Percentiles rank a stretch among this genome's conserved stretches.
phyloP scores from a whole-genome alignment of 2,888 invertebrate genomes.

The Oscheius onirici region DNA sequence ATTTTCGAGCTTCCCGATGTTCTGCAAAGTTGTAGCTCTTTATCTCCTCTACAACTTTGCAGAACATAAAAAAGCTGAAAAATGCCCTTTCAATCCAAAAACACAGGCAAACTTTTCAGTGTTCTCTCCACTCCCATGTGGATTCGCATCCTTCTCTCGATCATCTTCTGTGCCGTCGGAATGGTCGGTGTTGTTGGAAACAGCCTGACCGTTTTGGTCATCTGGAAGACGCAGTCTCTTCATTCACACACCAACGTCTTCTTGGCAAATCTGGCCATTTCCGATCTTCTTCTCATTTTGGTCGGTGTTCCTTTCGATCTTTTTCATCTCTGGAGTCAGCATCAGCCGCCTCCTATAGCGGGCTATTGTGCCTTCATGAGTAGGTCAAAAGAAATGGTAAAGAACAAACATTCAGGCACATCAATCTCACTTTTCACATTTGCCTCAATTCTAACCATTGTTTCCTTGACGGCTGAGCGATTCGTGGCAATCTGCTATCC shows the following conservation, averaged over 20 bases:
- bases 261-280: constrained; percentile 65
- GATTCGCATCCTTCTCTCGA: constrained; percentile 53
- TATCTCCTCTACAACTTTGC: too few species aligned
- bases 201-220: constrained; percentile 60
- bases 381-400: constrained; percentile 32
- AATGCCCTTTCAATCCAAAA: too few species aligned
- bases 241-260: constrained; percentile 70
- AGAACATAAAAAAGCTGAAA: too few species aligned
- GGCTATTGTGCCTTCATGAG: constrained; percentile 66
- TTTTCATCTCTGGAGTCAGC: constrained; percentile 62
- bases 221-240: constrained; percentile 58
- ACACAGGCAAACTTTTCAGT: too few species aligned
- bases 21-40: too few species aligned
- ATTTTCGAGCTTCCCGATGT: too few species aligned
- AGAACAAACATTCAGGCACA: constrained; percentile 52
- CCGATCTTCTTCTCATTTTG: constrained; percentile 59
- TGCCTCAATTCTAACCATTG: constrained; percentile 68
- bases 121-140: constrained; percentile 23
- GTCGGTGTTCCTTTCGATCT: constrained; percentile 70
- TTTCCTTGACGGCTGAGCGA: constrained; percentile 64
- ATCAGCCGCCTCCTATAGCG: constrained; percentile 52
- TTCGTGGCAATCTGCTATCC: constrained; percentile 70
- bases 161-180: constrained; percentile 64
- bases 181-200: constrained; percentile 66
- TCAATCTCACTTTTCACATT: constrained; percentile 69